Evolutionary conservation across 2,113 vertebrate genomes (phyloP).

Genomic region (Dromaius novaehollandiae): DNA sequence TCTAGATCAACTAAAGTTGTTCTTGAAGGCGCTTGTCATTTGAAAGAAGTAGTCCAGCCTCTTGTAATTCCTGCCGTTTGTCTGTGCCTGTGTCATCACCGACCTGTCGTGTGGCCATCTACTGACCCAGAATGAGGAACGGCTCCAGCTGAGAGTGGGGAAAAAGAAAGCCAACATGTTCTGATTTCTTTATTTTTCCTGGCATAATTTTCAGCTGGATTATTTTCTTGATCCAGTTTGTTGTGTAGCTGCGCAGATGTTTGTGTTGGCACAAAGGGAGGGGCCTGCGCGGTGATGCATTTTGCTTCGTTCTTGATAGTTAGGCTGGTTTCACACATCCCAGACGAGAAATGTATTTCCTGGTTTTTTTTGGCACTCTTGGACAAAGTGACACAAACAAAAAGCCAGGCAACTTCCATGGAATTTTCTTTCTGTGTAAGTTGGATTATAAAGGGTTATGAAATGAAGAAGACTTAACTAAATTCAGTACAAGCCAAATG

Average conservation of each 20-base stretch:
- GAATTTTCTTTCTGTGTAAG: not conserved
- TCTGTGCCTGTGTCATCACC: not conserved
- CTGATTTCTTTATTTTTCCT: not conserved
- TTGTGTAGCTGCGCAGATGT: not conserved
- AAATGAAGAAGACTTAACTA: not conserved
- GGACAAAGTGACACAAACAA: not conserved
- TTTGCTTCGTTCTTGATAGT: not conserved
- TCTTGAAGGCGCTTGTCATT: not conserved
- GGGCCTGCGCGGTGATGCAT: not conserved
- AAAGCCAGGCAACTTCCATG: not conserved
- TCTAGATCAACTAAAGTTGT: not conserved
- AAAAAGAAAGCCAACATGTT: not conserved
- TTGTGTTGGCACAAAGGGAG: not conserved
- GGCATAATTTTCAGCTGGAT: not conserved
- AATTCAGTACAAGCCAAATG: not conserved
- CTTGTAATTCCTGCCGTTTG: not conserved
- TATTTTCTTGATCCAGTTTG: conserved; percentile 5
- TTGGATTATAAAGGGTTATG: not conserved
- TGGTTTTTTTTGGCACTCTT: not conserved
- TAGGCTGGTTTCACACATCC: not conserved
- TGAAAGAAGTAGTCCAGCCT: not conserved
- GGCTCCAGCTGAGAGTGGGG: not conserved
- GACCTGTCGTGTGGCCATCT: not conserved
- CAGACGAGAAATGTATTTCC: not conserved
- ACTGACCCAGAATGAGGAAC: not conserved